Percentiles rank a stretch among this genome's conserved stretches.
These are phyloP conservation scores for Aptenodytes forsteri DNA, from an alignment of 2,113 vertebrate species.

Conservation along the genomic window DNA sequence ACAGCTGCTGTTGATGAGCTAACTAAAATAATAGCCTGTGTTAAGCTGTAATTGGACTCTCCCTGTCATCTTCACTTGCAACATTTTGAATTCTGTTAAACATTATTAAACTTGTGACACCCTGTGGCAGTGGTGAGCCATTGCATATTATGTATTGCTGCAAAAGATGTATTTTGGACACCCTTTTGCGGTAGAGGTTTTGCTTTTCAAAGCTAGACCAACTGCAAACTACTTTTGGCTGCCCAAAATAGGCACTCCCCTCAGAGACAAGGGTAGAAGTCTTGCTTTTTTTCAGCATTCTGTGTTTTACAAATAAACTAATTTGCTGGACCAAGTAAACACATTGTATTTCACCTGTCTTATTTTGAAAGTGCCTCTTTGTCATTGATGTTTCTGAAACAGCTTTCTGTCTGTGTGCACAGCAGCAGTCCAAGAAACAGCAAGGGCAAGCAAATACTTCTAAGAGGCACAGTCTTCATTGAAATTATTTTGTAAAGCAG, in stretches of 20 bases:
- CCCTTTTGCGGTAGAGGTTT: neutral
- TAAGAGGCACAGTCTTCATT: neutral
- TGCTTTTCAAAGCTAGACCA: neutral
- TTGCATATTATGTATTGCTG: neutral
- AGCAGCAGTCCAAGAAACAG: neutral
- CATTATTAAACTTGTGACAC: conserved; percentile 68
- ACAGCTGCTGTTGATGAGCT: conserved; percentile 6
- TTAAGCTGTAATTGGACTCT: neutral
- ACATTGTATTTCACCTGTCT: neutral
- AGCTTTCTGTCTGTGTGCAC: neutral
- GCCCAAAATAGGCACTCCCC: neutral
- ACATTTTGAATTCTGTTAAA: conserved; percentile 7
- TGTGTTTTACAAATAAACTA: neutral
- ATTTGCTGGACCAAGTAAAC: neutral
- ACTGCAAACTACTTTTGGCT: neutral
- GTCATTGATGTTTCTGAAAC: neutral
- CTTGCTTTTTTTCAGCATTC: neutral
- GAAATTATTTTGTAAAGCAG: neutral
- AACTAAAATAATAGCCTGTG: neutral
- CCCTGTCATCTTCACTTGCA: neutral
- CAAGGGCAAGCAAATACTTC: neutral
- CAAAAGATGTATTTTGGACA: neutral
- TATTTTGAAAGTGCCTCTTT: neutral
- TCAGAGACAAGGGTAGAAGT: neutral
- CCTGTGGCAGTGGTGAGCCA: conserved; percentile 59